These are phyloP conservation scores for Orussus abietinus DNA, from an alignment of 1,140 invertebrate species.

Conservation along the genomic window DNA sequence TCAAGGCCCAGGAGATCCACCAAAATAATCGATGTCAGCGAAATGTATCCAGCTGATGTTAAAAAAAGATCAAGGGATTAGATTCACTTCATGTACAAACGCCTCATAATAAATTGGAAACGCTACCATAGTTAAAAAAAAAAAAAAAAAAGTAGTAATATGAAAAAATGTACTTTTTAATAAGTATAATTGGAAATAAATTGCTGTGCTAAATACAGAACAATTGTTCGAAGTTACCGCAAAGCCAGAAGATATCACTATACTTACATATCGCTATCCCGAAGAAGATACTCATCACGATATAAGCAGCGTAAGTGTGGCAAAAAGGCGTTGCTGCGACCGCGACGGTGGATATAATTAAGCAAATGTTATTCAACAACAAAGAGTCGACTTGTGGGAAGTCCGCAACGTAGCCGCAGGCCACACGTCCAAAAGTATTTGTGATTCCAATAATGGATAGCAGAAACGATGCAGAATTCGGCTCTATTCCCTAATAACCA, in stretches of 20 bases:
- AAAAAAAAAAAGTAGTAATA: constrained; percentile 1
- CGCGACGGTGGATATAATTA: constrained; percentile 83
- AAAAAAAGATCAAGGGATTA: constrained; percentile 18
- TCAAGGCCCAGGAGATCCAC: constrained; percentile 94
- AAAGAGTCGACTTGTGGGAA: constrained; percentile 86
- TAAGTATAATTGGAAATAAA: constrained; percentile 1
- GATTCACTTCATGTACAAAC: not conserved
- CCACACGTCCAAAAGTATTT: constrained; percentile 85
- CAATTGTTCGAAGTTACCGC: too few relatives aligned
- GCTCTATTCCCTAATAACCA: constrained; percentile 64
- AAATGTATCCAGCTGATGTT: constrained; percentile 90
- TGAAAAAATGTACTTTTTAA: constrained; percentile 2
- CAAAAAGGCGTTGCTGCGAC: constrained; percentile 85
- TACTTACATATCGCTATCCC: constrained; percentile 93
- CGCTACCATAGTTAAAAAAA: not conserved
- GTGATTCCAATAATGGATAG: constrained; percentile 94
- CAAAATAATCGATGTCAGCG: constrained; percentile 94
- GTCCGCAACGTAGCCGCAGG: constrained; percentile 82
- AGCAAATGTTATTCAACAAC: constrained; percentile 90
- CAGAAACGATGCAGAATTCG: constrained; percentile 76
- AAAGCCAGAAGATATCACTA: too few relatives aligned
- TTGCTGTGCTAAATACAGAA: not conserved
- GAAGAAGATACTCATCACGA: constrained; percentile 85
- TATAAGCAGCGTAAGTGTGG: constrained; percentile 69
- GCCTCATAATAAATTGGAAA: not conserved